These are phyloP conservation scores for Drosophila prosaltans DNA, from an alignment of 1,140 invertebrate genomes.

Conservation along the genomic window DNA sequence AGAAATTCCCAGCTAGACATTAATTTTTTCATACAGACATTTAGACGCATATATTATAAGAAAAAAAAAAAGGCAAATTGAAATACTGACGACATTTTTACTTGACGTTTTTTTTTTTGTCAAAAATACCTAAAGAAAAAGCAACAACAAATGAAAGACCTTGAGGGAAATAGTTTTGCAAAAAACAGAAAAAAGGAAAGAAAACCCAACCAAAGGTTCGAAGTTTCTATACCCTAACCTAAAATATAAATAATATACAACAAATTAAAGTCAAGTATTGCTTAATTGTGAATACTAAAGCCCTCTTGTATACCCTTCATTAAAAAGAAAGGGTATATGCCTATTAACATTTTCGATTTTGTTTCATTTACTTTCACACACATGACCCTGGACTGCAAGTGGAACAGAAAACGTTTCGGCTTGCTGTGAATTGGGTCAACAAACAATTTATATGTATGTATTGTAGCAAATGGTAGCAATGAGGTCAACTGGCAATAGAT, in stretches of 20 bases:
- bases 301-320: no score
- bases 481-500: conserved; percentile 58
- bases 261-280: no score
- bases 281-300: no score
- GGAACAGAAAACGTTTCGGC: conserved; percentile 1
- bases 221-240: not conserved
- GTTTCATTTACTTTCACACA: conserved; percentile 15
- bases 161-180: conserved; percentile 39
- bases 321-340: no score
- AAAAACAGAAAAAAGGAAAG: not conserved
- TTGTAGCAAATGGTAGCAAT: conserved; percentile 20
- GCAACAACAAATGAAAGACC: conserved; percentile 10
- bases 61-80: conserved; percentile 15
- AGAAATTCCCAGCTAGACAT: conserved; percentile 56
- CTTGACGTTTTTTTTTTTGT: not conserved
- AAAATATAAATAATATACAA: no score
- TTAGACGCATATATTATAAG: conserved; percentile 22
- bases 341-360: conserved; percentile 2
- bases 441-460: conserved; percentile 6
- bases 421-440: conserved; percentile 58
- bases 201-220: no score
- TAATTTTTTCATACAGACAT: conserved; percentile 47
- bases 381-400: conserved; percentile 23
- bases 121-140: conserved; percentile 20
- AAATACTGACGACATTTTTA: conserved; percentile 41